These are phyloP conservation scores for Pipistrellus nathusii DNA, from an alignment of 2,797 vertebrate species.

Conservation along the genomic window DNA sequence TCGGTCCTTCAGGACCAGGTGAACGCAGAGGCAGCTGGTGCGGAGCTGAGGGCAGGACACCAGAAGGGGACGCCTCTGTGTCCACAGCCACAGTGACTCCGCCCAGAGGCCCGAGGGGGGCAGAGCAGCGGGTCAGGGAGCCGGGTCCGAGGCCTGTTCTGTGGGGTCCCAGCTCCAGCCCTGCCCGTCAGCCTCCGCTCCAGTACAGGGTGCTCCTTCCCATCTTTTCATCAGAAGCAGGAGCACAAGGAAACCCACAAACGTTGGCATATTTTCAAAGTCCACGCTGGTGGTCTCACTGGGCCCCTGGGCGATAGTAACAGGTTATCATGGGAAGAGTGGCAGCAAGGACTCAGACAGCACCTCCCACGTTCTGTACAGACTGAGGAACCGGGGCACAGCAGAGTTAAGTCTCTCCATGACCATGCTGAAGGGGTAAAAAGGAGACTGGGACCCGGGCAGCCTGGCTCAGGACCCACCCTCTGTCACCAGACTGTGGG, in stretches of 20 bases:
- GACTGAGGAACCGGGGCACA: not conserved
- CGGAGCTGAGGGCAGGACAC: not conserved
- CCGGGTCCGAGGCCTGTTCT: rapidly evolving
- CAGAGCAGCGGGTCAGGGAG: rapidly evolving
- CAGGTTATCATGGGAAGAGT: not conserved
- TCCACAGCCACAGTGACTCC: not conserved
- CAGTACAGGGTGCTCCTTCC: not conserved
- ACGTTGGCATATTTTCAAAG: not conserved
- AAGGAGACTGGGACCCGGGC: not conserved
- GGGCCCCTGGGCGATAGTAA: not conserved
- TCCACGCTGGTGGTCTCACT: not conserved
- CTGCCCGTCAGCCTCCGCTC: not conserved
- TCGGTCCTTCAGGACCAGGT: not conserved
- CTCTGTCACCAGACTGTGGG: not conserved
- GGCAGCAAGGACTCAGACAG: not conserved
- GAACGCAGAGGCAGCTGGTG: not conserved
- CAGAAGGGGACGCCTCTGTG: rapidly evolving
- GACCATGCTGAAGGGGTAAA: not conserved
- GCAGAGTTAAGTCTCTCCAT: not conserved
- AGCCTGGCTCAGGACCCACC: not conserved
- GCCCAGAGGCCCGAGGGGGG: not conserved
- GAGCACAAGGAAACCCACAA: not conserved
- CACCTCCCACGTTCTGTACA: not conserved
- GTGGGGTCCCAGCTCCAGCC: not conserved
- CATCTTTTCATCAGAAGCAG: not conserved